phyloP scores from a whole-genome alignment of 1,140 invertebrate genomes.

The Plodia interpunctella region DNA sequence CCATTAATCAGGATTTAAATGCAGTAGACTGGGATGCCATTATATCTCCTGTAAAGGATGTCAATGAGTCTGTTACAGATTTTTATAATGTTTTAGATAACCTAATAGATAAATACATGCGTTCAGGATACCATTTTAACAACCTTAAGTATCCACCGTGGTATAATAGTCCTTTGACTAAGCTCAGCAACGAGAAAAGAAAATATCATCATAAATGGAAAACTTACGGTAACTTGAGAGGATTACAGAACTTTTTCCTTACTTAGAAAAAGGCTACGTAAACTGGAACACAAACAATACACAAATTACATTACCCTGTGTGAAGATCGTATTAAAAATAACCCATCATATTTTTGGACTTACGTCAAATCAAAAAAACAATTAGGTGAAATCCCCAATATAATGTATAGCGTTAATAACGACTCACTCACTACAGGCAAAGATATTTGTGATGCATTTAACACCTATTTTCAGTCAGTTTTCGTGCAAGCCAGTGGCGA shows the following conservation, averaged over 20 bases:
- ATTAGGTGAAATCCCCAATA: neutral
- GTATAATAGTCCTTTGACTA: slow-evolving; percentile 9
- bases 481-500: neutral
- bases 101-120: slow-evolving; percentile 11
- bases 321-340: slow-evolving; percentile 9
- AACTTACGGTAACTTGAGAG: slow-evolving; percentile 4
- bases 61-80: neutral
- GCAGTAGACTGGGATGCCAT: neutral
- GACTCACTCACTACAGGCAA: neutral
- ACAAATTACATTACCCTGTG: slow-evolving; percentile 9
- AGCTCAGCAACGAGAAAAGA: slow-evolving; percentile 6
- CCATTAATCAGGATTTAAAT: slow-evolving; percentile 8
- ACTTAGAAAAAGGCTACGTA: slow-evolving; percentile 6
- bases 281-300: slow-evolving; percentile 3
- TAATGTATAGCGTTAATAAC: neutral
- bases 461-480: slow-evolving; percentile 10
- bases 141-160: slow-evolving; percentile 12
- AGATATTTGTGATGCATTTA: slow-evolving; percentile 8
- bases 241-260: slow-evolving; percentile 11
- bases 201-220: slow-evolving; percentile 17
- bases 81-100: slow-evolving; percentile 9
- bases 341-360: slow-evolving; percentile 15
- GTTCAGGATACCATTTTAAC: neutral
- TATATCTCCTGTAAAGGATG: neutral
- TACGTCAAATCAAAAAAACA: slow-evolving; percentile 10